A percentile compares a stretch with the other conserved stretches of the same genome.
Evolutionary conservation across 2,113 vertebrate species (phyloP).

Genomic region (Scytalopus superciliaris): DNA sequence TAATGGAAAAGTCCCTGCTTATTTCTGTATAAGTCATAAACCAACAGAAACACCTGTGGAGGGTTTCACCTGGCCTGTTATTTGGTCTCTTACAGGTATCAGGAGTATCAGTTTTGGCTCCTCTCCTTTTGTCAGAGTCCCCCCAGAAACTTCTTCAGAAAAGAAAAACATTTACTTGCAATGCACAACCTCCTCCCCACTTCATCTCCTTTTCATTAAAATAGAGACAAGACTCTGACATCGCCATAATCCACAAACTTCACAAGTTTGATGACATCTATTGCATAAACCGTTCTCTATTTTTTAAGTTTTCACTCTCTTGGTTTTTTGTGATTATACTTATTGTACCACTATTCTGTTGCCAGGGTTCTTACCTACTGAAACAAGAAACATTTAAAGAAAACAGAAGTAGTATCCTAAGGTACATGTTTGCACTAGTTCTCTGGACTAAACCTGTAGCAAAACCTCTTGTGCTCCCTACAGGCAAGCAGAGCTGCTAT

Average conservation of each 20-base stretch:
- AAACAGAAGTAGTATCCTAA: neutral
- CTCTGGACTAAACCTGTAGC: neutral
- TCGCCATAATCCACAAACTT: neutral
- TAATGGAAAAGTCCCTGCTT: neutral
- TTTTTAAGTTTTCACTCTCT: neutral
- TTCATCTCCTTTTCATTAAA: neutral
- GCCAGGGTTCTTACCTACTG: neutral
- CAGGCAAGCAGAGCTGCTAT: neutral
- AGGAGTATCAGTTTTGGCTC: neutral
- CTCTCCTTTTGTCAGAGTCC: neutral
- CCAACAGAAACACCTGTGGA: neutral
- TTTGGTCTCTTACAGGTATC: neutral
- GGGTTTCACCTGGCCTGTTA: neutral
- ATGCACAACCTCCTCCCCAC: neutral
- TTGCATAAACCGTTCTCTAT: neutral
- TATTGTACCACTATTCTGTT: neutral
- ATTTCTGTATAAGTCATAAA: neutral
- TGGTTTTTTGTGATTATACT: neutral
- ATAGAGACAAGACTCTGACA: neutral
- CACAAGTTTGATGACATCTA: neutral
- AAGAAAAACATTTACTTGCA: neutral
- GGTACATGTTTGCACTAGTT: neutral
- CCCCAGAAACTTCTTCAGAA: neutral
- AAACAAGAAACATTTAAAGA: neutral
- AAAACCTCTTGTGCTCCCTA: neutral